Evolutionary conservation across 2,113 vertebrate species (phyloP).

Genomic region (Peucedramus taeniatus): DNA sequence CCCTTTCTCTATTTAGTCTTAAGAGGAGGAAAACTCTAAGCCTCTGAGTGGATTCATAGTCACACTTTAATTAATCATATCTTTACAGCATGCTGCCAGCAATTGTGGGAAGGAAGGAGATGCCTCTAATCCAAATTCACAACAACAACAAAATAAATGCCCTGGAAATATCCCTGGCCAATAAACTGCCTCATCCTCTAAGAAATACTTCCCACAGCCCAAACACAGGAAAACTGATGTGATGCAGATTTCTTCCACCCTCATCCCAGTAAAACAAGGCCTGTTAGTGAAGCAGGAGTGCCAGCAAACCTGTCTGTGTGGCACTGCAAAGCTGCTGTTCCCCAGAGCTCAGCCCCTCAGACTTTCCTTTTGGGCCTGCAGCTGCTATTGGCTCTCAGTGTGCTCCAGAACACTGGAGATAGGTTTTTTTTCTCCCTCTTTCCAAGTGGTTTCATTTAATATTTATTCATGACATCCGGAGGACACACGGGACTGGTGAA

Average conservation of each 20-base stretch:
- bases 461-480: not conserved
- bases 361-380: not conserved
- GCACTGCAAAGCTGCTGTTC: not conserved
- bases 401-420: not conserved
- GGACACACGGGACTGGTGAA: not conserved
- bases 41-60: conserved; percentile 31
- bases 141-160: not conserved
- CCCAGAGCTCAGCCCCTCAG: not conserved
- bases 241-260: not conserved
- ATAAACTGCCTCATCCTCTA: not conserved
- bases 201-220: not conserved
- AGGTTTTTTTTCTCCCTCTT: not conserved
- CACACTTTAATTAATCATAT: conserved; percentile 53
- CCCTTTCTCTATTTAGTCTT: not conserved
- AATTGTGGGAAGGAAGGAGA: conserved; percentile 10
- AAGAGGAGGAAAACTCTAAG: not conserved
- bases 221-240: not conserved
- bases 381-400: not conserved
- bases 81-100: conserved; percentile 22
- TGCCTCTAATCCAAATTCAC: conserved; percentile 33
- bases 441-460: not conserved
- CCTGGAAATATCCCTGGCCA: not conserved
- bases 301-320: not conserved
- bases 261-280: not conserved
- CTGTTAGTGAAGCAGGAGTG: not conserved